These are phyloP conservation scores for Pelusios castaneus DNA, from an alignment of 2,113 vertebrate species.

Conservation along the genomic window DNA sequence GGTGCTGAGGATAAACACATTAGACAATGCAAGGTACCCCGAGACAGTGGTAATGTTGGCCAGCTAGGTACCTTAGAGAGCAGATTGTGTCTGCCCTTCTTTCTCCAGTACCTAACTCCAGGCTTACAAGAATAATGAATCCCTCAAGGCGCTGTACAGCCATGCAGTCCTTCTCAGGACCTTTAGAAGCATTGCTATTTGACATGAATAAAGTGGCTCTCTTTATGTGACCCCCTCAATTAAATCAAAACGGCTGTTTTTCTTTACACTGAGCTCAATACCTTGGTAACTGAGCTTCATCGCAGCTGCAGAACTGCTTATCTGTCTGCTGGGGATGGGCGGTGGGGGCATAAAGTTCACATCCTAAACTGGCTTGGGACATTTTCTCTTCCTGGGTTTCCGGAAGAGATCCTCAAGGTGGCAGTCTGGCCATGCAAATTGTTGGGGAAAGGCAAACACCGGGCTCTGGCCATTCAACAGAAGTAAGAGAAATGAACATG, in stretches of 20 bases:
- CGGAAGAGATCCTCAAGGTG: constrained; percentile 43
- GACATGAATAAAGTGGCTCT: neutral
- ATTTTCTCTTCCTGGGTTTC: constrained; percentile 15
- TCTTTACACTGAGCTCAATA: neutral
- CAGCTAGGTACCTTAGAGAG: neutral
- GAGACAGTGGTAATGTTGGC: neutral
- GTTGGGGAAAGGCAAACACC: constrained; percentile 41
- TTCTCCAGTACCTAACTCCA: neutral
- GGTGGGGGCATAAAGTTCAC: neutral
- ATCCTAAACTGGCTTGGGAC: neutral
- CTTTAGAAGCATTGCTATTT: neutral
- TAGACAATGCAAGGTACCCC: rapidly evolving
- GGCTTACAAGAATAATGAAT: neutral
- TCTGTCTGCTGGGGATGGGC: constrained; percentile 10
- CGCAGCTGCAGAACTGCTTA: constrained; percentile 29
- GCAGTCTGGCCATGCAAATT: constrained; percentile 62
- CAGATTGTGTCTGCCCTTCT: constrained; percentile 1
- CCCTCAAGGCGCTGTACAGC: neutral
- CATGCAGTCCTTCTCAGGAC: neutral
- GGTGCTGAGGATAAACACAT: neutral
- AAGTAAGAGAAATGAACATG: neutral
- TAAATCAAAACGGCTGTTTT: neutral
- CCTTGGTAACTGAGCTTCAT: neutral
- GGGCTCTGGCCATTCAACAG: neutral
- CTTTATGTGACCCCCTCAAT: neutral